Evolutionary conservation across 2,113 vertebrate species (phyloP).

Genomic region (Piaya cayana): DNA sequence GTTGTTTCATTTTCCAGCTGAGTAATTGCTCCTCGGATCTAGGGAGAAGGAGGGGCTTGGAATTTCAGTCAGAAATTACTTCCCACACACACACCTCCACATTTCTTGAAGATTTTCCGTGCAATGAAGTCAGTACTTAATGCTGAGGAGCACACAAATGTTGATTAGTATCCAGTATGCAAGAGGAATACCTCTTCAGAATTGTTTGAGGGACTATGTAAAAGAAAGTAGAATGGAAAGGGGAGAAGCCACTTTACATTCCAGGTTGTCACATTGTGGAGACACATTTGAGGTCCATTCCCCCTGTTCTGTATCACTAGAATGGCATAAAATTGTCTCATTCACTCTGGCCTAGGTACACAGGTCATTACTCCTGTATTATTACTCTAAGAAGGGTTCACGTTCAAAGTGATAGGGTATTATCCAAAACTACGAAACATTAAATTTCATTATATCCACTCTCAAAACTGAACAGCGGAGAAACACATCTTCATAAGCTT

Average conservation of each 20-base stretch:
- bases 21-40: constrained; percentile 70
- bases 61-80: constrained; percentile 74
- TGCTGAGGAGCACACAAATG: constrained; percentile 13
- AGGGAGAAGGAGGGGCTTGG: constrained; percentile 57
- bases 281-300: neutral
- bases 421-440: neutral
- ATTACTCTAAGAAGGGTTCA: neutral
- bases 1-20: constrained; percentile 70
- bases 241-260: neutral
- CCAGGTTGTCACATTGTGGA: neutral
- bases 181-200: neutral
- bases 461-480: neutral
- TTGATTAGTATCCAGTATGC: neutral
- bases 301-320: neutral
- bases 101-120: constrained; percentile 37
- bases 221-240: neutral
- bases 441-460: neutral
- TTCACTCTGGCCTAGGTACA: neutral
- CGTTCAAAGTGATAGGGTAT: neutral
- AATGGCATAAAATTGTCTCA: neutral
- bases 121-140: constrained; percentile 59
- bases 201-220: neutral
- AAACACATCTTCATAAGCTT: neutral
- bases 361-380: neutral
- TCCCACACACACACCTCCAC: constrained; percentile 24